A percentile compares a stretch with the other conserved stretches of the same genome.
Evolutionary conservation across 2,888 invertebrate genomes (phyloP).

Genomic region (Creontiades dilutus): DNA sequence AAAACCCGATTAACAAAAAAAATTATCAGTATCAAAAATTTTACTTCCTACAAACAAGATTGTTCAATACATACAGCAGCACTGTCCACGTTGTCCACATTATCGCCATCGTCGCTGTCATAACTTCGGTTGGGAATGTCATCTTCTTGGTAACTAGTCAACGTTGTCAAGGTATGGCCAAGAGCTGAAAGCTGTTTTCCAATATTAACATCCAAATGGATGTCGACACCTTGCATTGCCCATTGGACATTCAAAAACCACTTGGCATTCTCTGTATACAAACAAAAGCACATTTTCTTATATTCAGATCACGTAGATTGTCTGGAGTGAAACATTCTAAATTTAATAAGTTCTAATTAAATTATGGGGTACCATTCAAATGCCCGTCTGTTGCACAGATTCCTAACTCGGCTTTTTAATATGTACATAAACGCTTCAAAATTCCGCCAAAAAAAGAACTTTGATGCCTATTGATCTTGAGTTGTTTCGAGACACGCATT

Average conservation of each 20-base stretch:
- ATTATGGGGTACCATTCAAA: no score
- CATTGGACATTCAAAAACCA: conserved; percentile 99
- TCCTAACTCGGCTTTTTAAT: no score
- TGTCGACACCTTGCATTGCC: conserved; percentile 99
- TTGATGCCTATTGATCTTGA: no score
- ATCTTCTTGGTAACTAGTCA: conserved; percentile 94
- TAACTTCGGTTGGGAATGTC: conserved; percentile 85
- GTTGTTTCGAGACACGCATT: no score
- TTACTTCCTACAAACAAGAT: neutral
- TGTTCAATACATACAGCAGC: conserved; percentile 75
- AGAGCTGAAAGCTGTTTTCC: conserved; percentile 96
- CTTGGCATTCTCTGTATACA: conserved; percentile 90
- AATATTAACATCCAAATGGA: conserved; percentile 96
- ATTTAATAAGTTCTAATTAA: no score
- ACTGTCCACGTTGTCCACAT: conserved; percentile 76
- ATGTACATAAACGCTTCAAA: no score
- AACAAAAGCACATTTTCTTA: no score
- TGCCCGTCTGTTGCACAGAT: no score
- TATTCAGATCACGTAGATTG: no score
- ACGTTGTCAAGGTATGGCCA: conserved; percentile 96
- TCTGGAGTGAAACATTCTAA: no score
- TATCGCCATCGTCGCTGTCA: conserved; percentile 88
- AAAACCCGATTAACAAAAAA: neutral
- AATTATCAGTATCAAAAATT: neutral
- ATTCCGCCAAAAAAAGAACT: no score